Conservation (phyloP, 2,888 invertebrate genomes). For the Acronicta psi region DNA sequence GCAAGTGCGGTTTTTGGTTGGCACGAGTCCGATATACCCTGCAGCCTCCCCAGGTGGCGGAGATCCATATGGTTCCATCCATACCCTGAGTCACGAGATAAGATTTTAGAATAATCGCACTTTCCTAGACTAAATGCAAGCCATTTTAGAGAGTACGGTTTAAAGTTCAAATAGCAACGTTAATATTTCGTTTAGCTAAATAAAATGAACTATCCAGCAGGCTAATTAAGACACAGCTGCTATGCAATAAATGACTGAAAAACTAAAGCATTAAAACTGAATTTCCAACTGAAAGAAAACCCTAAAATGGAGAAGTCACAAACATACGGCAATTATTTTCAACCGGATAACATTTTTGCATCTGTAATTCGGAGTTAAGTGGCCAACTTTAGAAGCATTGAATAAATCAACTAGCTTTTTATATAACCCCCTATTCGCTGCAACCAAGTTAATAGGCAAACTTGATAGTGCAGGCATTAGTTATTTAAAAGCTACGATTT, state of each 20-base stretch:
- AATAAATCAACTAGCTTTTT: slow-evolving; percentile 24
- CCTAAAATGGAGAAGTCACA: slow-evolving; percentile 21
- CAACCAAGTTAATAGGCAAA: slow-evolving; percentile 32
- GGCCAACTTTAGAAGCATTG: slow-evolving; percentile 32
- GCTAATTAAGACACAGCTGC: slow-evolving; percentile 3
- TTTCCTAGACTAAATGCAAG: background rate
- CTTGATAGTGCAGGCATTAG: slow-evolving; percentile 13
- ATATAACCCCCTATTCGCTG: slow-evolving; percentile 31
- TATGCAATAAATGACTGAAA: slow-evolving; percentile 9
- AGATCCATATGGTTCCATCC: too few relatives aligned
- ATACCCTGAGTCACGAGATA: too few relatives aligned
- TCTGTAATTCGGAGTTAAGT: slow-evolving; percentile 6
- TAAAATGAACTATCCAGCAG: slow-evolving; percentile 15
- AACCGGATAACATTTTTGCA: slow-evolving; percentile 35
- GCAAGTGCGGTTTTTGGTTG: too few relatives aligned
- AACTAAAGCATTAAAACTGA: slow-evolving; percentile 6
- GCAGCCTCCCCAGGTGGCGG: too few relatives aligned
- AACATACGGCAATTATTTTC: slow-evolving; percentile 31
- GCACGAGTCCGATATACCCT: too few relatives aligned
- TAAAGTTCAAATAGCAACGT: background rate
- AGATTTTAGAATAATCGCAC: background rate
- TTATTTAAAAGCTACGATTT: slow-evolving; percentile 18
- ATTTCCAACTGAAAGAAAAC: slow-evolving; percentile 18
- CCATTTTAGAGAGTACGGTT: background rate
- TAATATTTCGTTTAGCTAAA: background rate